Base-by-base conservation (phyloP, 2,113 vertebrate genomes). In the Lasiurus cinereus region DNA sequence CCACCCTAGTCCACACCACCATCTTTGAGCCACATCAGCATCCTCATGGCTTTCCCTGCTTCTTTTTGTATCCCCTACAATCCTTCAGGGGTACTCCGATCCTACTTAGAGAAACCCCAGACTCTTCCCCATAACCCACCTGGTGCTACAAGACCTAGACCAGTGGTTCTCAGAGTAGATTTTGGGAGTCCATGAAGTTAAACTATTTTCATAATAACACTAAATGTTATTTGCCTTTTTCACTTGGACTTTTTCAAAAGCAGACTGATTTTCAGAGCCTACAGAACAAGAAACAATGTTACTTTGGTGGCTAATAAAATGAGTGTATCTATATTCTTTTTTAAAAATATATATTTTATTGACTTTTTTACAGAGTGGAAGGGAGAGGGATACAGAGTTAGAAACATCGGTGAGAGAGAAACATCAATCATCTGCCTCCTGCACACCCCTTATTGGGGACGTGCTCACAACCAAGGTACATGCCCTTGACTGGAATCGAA, bases 241-340 rank as follows among this genome's bases (percentile, higher is more conserved):
- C 14, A 66, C 78, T 27, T 52, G n/a, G 14, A 36, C 59, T 85
- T 36, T 52, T 52, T 85, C 87, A 93, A 56, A 95, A 84, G 84
- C 43, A 66, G 4, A 48, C 29, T 21, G 12, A 7, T 50, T 48
- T 48, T 66, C 39, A 27, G 62, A 50, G 52, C 46, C 76, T 83
- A 21, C 1, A 13, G 13, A 11, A 66, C 0, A 22, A 39, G 36
- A 77, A 36, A 79, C 50, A 39, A 67, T 5, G 18, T 74, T 29
- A 69, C 14, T 46, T 74, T 48, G 83, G 59, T 27, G 9, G 29
- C 52, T 59, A 56, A 56, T 21, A 22, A 29, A 83, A 83, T 22
- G 19, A 92, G 64, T 36, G 52, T 29, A 39, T 73, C 13, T 43
- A 21, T 62, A 66, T 67, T 70, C 59, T 56, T 50, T 39, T 39